Evolutionary conservation across 2,797 vertebrate species (phyloP), one percentile per base, ranked within the genome.

Genomic region (Spinus olivaceus): DNA sequence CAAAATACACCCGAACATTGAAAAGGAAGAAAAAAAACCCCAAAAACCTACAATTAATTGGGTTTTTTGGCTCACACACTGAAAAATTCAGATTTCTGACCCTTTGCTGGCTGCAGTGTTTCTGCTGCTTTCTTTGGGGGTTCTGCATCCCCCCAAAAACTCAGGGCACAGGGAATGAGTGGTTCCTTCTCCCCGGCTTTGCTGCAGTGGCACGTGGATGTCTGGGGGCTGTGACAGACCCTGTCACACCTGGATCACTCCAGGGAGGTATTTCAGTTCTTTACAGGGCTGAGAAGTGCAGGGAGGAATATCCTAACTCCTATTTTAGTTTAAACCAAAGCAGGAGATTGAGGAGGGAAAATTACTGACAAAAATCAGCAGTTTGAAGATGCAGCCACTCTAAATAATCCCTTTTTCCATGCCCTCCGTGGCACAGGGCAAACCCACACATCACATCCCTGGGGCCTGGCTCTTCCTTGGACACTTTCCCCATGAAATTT

Each of bases 141-240:
- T 14, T 12, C 54, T 54, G 41, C 28, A 5, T 5, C 6, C 9
- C 16, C 24, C 4, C 19, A 27, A 14, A 49, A 78, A 60, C 1
- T 3, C 42, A 35, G 42, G 0, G 17, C 16, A 14, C 5, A 6
- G 57, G 42, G 47, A 5, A 23, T 3, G 8, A 6, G 0, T 0
- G 19, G 4, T 23, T 49, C 47, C 16, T 57, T 17, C 21, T 35
- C 53, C 28, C 8, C 17, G 7, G 47, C 42, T 64, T 20, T 65
- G 28, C 63, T 59, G 71, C 57, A 47, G 65, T 3, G 23, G 21
- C 35, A 28, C 4, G 2, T 9, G 47, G 12, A 2, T 8, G 9
- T 3, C 30, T 8, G 23, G 24, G 27, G 42, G 14, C 53, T 47
- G 46, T 1, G 18, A 53, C 13, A 14, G 59, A 32, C 12, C n/a